Conservation (phyloP, 2,888 invertebrate genomes). For the Cataglyphis altisquamis region DNA sequence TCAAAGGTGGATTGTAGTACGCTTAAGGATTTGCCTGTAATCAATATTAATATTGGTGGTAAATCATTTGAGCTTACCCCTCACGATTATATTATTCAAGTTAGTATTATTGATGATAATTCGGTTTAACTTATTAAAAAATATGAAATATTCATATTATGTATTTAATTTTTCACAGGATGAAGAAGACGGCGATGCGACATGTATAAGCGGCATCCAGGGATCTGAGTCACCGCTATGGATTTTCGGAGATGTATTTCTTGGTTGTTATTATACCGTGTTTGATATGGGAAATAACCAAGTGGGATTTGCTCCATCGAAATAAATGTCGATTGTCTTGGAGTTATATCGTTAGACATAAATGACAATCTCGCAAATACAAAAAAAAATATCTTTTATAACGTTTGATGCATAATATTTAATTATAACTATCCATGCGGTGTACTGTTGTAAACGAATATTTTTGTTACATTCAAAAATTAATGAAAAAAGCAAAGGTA, state of each 20-base stretch:
- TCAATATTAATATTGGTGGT: conserved; percentile 93
- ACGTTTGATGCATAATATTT: conserved; percentile 4
- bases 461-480: background rate
- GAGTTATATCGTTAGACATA: background rate
- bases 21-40: conserved; percentile 92
- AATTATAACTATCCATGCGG: background rate
- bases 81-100: conserved; percentile 95
- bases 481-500: background rate
- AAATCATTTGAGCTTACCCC: conserved; percentile 92
- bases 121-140: conserved; percentile 10
- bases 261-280: conserved; percentile 98
- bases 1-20: conserved; percentile 91
- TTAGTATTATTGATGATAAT: conserved; percentile 82
- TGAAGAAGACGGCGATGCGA: conserved; percentile 91
- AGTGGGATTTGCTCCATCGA: conserved; percentile 94
- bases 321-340: conserved; percentile 77
- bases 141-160: background rate
- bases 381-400: background rate
- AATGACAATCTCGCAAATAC: background rate
- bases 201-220: conserved; percentile 98
- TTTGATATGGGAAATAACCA: conserved; percentile 96
- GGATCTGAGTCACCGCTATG: conserved; percentile 96
- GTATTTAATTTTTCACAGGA: conserved; percentile 39
- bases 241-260: conserved; percentile 99
- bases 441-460: background rate